A percentile compares a stretch with the other conserved stretches of the same genome.
phyloP scores from a whole-genome alignment of 1,140 invertebrate genomes.

The Thaumetopoea pityocampa region DNA sequence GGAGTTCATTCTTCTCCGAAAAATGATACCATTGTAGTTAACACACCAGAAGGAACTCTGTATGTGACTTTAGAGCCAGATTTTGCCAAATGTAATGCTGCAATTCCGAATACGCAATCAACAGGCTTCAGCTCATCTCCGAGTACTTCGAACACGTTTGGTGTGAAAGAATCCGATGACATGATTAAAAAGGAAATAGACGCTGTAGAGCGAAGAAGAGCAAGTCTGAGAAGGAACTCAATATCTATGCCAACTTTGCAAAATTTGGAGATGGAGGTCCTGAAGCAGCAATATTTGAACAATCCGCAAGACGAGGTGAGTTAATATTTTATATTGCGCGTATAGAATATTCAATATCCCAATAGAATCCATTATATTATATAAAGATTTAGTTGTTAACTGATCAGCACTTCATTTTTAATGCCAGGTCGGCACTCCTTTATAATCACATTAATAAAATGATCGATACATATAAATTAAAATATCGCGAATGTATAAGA shows the following conservation, averaged over 20 bases:
- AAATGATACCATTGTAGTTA: constrained; percentile 64
- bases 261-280: constrained; percentile 54
- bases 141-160: constrained; percentile 43
- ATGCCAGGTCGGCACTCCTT: no score
- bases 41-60: constrained; percentile 63
- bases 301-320: constrained; percentile 57
- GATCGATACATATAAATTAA: no score
- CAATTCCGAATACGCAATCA: constrained; percentile 48
- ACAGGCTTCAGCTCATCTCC: constrained; percentile 43
- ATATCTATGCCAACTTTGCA: constrained; percentile 70
- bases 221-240: constrained; percentile 60
- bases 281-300: constrained; percentile 53
- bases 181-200: constrained; percentile 46
- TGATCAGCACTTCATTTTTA: no score
- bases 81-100: constrained; percentile 38
- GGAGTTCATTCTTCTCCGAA: constrained; percentile 45
- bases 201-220: constrained; percentile 32
- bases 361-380: no score
- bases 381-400: no score
- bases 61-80: constrained; percentile 65
- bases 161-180: constrained; percentile 42
- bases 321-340: constrained; percentile 1
- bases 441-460: no score
- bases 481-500: no score
- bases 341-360: background rate